Evolutionary conservation across 2,797 vertebrate genomes (phyloP).

Genomic region (Clarias pachynema): DNA sequence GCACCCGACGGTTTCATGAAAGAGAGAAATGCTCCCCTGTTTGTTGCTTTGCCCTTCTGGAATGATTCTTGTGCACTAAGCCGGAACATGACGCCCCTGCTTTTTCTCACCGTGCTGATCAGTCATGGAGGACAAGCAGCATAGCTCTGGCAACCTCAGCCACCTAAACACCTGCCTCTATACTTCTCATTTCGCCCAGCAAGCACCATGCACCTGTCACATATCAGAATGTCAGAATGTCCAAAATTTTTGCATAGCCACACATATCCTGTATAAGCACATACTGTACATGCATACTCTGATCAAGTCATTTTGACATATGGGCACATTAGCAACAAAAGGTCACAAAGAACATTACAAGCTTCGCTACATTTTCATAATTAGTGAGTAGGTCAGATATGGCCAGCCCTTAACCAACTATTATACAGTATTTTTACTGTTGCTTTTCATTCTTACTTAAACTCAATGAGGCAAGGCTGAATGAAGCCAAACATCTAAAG

Average conservation of each 20-base stretch:
- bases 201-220: conserved; percentile 9
- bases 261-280: not conserved
- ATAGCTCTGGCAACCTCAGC: conserved; percentile 34
- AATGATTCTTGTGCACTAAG: conserved; percentile 21
- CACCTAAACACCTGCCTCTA: conserved; percentile 39
- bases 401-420: not conserved
- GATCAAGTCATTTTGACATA: conserved; percentile 18
- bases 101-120: not conserved
- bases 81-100: conserved; percentile 22
- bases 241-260: not conserved
- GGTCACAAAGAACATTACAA: conserved; percentile 4
- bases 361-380: not conserved
- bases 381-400: conserved; percentile 13
- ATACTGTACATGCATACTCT: not conserved
- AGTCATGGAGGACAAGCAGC: conserved; percentile 29
- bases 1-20: conserved; percentile 20
- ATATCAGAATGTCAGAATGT: not conserved
- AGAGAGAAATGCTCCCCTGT: not conserved
- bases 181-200: conserved; percentile 35
- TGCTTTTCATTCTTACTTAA: not conserved
- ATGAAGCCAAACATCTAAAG: not conserved
- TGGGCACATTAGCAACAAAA: conserved; percentile 15
- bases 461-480: not conserved
- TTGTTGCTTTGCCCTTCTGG: conserved; percentile 34
- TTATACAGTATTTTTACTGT: not conserved